Conservation (phyloP, 1,140 invertebrate species). For the Drosophila pandora region DNA sequence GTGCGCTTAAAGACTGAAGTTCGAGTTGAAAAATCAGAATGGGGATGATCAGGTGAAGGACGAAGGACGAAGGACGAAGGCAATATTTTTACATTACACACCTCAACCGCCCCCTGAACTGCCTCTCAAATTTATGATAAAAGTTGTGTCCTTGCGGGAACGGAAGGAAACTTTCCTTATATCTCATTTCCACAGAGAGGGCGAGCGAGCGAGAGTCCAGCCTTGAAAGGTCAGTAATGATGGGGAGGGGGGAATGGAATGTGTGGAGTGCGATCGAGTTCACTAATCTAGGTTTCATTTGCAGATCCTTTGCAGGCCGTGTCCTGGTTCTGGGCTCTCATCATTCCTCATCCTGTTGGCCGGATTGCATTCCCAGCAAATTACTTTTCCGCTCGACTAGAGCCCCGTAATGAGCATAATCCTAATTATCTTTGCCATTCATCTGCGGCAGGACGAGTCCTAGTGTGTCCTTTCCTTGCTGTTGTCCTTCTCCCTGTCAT, state of each 20-base stretch:
- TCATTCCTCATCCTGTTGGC: neutral
- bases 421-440: conserved; percentile 54
- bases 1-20: conserved; percentile 20
- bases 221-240: conserved; percentile 11
- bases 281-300: conserved; percentile 12
- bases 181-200: conserved; percentile 9
- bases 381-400: conserved; percentile 51
- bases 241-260: neutral
- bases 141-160: conserved; percentile 49
- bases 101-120: conserved; percentile 16
- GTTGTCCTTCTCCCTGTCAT: neutral
- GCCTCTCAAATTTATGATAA: conserved; percentile 66
- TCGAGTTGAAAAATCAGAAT: conserved; percentile 3
- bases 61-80: neutral
- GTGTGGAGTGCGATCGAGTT: neutral
- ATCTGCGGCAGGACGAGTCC: neutral
- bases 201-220: neutral
- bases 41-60: conserved; percentile 5
- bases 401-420: conserved; percentile 45
- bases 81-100: conserved; percentile 63
- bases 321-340: neutral
- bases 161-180: conserved; percentile 17
- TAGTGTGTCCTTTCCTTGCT: neutral
- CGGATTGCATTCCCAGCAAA: conserved; percentile 28
- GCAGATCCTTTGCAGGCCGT: neutral